Percentiles rank a stretch among this genome's conserved stretches.
Evolutionary conservation across 23 tunicate genomes (phyloP).

Genomic region (Ascidia mentula): DNA sequence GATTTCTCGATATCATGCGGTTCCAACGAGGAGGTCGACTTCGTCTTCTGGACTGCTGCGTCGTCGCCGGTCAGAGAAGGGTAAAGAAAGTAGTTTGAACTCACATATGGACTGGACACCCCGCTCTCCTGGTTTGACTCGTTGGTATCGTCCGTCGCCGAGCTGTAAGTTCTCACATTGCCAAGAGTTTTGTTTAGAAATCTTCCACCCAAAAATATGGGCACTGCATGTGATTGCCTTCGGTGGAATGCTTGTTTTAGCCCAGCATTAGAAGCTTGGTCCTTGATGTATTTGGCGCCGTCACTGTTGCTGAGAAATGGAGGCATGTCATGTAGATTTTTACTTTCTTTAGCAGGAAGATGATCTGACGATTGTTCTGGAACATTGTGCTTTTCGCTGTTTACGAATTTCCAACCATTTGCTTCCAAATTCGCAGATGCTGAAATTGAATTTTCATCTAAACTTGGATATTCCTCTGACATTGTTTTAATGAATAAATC

Average conservation of each 20-base stretch:
- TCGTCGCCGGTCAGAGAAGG: neutral
- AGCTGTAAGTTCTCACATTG: neutral
- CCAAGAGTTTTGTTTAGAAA: neutral
- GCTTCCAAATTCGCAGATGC: too few species aligned
- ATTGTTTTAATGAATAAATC: too few species aligned
- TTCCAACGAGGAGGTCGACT: neutral
- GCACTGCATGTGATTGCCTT: conserved; percentile 1
- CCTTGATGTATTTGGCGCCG: conserved; percentile 27
- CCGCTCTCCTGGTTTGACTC: neutral
- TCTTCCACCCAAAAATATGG: conserved; percentile 10
- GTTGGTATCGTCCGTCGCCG: neutral
- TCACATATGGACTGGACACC: neutral
- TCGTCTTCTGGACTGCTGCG: neutral
- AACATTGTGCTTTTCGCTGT: too few species aligned
- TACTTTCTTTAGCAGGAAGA: neutral
- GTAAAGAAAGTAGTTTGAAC: conserved; percentile 4
- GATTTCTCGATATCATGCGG: neutral
- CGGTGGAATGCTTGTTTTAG: neutral
- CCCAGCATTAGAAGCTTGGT: neutral
- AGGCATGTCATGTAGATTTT: neutral
- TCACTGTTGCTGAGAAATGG: conserved; percentile 48
- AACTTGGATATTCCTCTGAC: too few species aligned
- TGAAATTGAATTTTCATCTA: too few species aligned
- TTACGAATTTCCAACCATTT: too few species aligned
- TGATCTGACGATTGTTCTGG: neutral